These are phyloP conservation scores for Crypturellus undulatus DNA, from an alignment of 2,113 vertebrate genomes.

Conservation along the genomic window DNA sequence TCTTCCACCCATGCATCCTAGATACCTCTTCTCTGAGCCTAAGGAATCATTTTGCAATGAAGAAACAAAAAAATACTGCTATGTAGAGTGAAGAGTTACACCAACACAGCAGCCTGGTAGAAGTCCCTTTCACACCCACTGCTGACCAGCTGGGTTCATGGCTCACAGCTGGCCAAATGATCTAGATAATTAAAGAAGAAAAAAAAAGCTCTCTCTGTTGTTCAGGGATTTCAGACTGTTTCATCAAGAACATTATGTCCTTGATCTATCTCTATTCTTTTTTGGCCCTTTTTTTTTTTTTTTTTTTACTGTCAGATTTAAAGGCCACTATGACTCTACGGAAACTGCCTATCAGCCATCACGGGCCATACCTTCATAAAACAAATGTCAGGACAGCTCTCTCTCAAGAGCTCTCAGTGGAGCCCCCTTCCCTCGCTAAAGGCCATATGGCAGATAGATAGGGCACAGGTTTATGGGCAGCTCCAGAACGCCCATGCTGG, in stretches of 20 bases:
- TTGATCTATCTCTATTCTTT: constrained; percentile 71
- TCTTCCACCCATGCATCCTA: accelerated
- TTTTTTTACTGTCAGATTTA: constrained; percentile 35
- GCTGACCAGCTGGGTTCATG: constrained; percentile 72
- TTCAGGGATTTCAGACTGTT: constrained; percentile 72
- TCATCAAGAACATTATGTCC: constrained; percentile 77
- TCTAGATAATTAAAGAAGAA: constrained; percentile 80
- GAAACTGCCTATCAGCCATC: constrained; percentile 40
- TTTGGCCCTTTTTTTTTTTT: constrained; percentile 28
- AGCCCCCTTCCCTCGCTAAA: neutral
- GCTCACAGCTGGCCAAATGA: constrained; percentile 81
- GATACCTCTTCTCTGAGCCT: accelerated
- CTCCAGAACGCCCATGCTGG: neutral
- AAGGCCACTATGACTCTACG: neutral
- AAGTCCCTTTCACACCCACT: constrained; percentile 46
- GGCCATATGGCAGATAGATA: neutral
- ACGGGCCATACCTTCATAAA: constrained; percentile 36
- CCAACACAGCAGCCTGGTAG: neutral
- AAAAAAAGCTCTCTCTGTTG: constrained; percentile 66
- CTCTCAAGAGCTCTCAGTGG: neutral
- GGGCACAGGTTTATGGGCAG: neutral
- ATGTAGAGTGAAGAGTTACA: neutral
- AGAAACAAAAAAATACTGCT: neutral
- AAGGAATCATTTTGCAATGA: neutral
- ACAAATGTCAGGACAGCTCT: constrained; percentile 47